phyloP scores from a whole-genome alignment of 1,140 invertebrate species.

The Araneus ventricosus region DNA sequence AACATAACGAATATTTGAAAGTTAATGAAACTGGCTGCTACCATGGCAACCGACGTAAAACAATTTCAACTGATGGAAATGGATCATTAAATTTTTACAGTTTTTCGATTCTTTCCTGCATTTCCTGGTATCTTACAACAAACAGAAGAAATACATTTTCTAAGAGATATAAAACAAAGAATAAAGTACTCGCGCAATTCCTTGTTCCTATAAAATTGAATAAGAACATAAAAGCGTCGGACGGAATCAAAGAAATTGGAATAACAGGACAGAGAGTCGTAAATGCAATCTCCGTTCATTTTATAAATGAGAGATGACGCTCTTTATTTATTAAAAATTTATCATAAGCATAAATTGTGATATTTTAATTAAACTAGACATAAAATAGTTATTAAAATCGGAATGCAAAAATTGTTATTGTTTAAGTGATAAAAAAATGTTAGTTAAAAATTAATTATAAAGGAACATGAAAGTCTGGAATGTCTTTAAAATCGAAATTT shows the following conservation, averaged over 20 bases:
- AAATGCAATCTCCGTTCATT: too few relatives aligned
- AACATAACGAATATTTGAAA: not conserved
- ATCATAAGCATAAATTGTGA: too few relatives aligned
- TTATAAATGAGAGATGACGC: too few relatives aligned
- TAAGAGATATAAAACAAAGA: not conserved
- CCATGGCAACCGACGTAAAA: constrained; percentile 7
- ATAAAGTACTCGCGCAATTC: not conserved
- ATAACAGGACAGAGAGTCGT: too few relatives aligned
- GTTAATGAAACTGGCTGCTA: not conserved
- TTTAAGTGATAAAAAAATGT: too few relatives aligned
- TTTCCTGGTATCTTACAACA: not conserved
- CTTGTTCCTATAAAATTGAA: not conserved
- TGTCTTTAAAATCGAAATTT: too few relatives aligned
- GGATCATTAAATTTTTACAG: not conserved
- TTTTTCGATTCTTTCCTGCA: not conserved
- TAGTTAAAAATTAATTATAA: too few relatives aligned
- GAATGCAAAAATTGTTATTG: too few relatives aligned
- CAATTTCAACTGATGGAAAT: not conserved
- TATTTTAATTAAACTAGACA: too few relatives aligned
- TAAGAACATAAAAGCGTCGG: not conserved
- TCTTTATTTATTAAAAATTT: too few relatives aligned
- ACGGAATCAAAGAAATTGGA: not conserved
- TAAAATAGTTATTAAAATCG: too few relatives aligned
- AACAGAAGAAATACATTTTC: not conserved
- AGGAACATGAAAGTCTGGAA: too few relatives aligned